A percentile compares a stretch with the other conserved stretches of the same genome.
These are phyloP conservation scores for Drosophila emarginata DNA, from an alignment of 2,888 invertebrate genomes.

Conservation along the genomic window DNA sequence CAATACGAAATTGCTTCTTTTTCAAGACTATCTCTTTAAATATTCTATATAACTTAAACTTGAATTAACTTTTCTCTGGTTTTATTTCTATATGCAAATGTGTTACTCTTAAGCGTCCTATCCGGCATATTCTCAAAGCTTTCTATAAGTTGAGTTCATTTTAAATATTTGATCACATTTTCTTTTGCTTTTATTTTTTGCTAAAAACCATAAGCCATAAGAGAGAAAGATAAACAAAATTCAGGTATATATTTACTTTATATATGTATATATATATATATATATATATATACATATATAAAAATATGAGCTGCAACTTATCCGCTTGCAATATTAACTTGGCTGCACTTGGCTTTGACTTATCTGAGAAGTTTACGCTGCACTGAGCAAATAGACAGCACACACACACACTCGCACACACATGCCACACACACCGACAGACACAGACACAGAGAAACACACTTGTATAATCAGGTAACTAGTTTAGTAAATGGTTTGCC, in stretches of 20 bases:
- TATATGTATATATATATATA: neutral
- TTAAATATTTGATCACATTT: neutral
- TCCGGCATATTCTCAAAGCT: neutral
- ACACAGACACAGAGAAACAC: constrained; percentile 3
- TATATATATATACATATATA: neutral
- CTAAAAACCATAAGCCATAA: constrained; percentile 22
- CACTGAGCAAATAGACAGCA: constrained; percentile 61
- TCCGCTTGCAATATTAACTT: constrained; percentile 44
- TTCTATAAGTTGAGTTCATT: neutral
- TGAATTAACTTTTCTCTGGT: neutral
- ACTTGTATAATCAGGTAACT: constrained; percentile 48
- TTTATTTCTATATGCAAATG: neutral
- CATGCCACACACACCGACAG: constrained; percentile 2
- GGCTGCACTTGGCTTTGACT: constrained; percentile 57
- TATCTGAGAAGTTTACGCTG: constrained; percentile 62
- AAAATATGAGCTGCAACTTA: constrained; percentile 44
- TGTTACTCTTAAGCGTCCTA: neutral
- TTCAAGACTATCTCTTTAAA: too few species aligned
- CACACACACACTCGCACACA: constrained; percentile 37
- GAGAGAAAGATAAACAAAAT: neutral
- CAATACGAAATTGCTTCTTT: too few species aligned
- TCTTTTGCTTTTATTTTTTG: neutral
- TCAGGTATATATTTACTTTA: neutral
- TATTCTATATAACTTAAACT: too few species aligned
- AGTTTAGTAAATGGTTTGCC: constrained; percentile 35